Evolutionary conservation across 2,113 vertebrate species (phyloP), one percentile per base, ranked within the genome.

Genomic region (Pseudois nayaur): DNA sequence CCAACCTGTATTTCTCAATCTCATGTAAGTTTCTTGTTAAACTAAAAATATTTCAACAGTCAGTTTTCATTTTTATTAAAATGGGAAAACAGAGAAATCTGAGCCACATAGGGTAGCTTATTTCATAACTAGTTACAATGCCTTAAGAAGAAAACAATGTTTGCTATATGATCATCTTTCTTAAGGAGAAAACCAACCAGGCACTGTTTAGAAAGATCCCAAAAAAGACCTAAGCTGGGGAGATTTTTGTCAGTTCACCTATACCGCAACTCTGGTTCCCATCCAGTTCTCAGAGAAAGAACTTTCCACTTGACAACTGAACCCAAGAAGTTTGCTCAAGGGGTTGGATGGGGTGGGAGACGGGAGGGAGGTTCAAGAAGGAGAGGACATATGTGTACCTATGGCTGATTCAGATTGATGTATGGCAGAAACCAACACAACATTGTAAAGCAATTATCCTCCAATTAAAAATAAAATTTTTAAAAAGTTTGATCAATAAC

Each of bases 31-130:
- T 54, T 97, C 89, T 60, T 93, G 17, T 95, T 96, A 92, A 91
- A 67, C 43, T 94, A 74, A 96, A 95, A 97, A 95, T 90, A 87
- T 57, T 92, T 88, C 57, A 43, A 95, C 45, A 96, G 91, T 60
- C 5, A 54, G 45, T 27, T 97, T 93, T 94, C 91, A 45, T 86
- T 43, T 91, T 94, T 97, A 96, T 87, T 96, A 93, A 89, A 96
- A 87, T 19, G 82, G 89, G 82, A 54, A 83, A 55, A 93, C 74
- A 89, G 59, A 29, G 33, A 93, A 59, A 92, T 91, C 27, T 87
- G 59, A 97, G 95, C 31, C 33, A 88, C 52, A 48, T 17, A 67
- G 1, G 1, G 33, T 33, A 95, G 36, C 8, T 40, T 91, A 76
- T 91, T 96, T 95, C 55, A 89, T 89, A 95, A 89, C 52, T 92